Percentiles rank a stretch among this genome's conserved stretches.
phyloP scores from a whole-genome alignment of 2,797 vertebrate genomes.

The Meda fulgida region DNA sequence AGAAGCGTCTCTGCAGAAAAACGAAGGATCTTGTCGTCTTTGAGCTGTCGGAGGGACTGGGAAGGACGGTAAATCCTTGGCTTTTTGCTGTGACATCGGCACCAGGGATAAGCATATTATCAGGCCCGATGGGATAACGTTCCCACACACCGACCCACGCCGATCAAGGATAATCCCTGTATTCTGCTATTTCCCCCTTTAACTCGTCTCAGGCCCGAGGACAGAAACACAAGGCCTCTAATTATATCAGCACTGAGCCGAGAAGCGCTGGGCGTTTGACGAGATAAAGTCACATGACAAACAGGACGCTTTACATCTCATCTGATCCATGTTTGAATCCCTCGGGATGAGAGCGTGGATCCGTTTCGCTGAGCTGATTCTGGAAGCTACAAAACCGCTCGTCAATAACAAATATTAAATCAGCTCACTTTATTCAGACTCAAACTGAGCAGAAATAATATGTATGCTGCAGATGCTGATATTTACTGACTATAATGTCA shows the following conservation, averaged over 20 bases:
- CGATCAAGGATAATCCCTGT: conserved; percentile 67
- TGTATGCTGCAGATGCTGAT: too few relatives aligned
- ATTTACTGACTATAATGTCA: too few relatives aligned
- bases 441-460: too few relatives aligned
- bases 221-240: conserved; percentile 51
- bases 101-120: conserved; percentile 72
- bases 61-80: conserved; percentile 69
- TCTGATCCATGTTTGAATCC: not conserved
- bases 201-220: conserved; percentile 46
- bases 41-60: conserved; percentile 5
- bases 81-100: conserved; percentile 65
- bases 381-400: too few relatives aligned
- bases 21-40: conserved; percentile 48
- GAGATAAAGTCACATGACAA: conserved; percentile 62
- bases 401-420: too few relatives aligned
- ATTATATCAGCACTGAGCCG: conserved; percentile 52
- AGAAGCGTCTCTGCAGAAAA: not conserved
- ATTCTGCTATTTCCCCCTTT: conserved; percentile 19
- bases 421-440: too few relatives aligned
- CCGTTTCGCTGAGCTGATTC: too few relatives aligned
- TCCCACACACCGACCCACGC: conserved; percentile 65
- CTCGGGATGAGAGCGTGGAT: too few relatives aligned
- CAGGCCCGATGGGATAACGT: conserved; percentile 71
- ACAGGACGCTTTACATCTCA: conserved; percentile 52
- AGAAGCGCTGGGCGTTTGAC: conserved; percentile 56